Evolutionary conservation across 2,113 vertebrate genomes (phyloP), one percentile per base, ranked within the genome.

Genomic region (Philantomba maxwellii): DNA sequence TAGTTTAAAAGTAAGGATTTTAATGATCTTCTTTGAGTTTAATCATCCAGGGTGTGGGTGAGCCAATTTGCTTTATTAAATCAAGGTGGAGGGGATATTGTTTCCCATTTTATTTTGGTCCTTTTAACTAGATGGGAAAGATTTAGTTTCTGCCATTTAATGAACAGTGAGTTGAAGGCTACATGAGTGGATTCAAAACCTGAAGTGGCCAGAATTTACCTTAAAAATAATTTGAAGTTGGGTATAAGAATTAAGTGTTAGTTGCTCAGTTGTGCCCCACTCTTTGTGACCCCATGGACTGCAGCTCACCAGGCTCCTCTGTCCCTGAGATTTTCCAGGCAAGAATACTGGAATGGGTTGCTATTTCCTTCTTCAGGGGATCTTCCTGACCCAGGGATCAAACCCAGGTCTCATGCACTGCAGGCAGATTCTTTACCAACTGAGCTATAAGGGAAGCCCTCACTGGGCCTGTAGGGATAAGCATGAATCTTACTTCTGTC

Each of bases 191-290:
- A 57, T 57, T 77, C 51, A 57, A 30, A 28, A 57, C 7, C 51
- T 3, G 6, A 45, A 45, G 66, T 1, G 23, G 36, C 12, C 51
- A 75, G 66, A 89, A 75, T 75, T 75, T 75, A 45, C 53, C 87
- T 75, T 57, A 57, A 89, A 89, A 57, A 57, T 19, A 75, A 16
- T 57, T 45, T 77, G 87, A 17, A 55, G 5, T 39, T 45, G 36
- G 7, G 26, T 73, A 15, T 57, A 60, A 28, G 58, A 15, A 28
- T 30, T 62, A 62, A 30, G 28, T 62, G 14, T 62, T 62, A 62
- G 28, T 30, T 0, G 0, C 28, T 62, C 14, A 33, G 13, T 62
- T 62, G 60, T 33, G 13, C 28, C 60, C 0, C 0, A 62, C 60
- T 62, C 28, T 60, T 60, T 7, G 13, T 60, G 58, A 60, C 58